Percentiles rank a stretch among this genome's conserved stretches.
Conservation (phyloP, 2,797 vertebrate genomes). For the Tokudaia tokunoshimensis region DNA sequence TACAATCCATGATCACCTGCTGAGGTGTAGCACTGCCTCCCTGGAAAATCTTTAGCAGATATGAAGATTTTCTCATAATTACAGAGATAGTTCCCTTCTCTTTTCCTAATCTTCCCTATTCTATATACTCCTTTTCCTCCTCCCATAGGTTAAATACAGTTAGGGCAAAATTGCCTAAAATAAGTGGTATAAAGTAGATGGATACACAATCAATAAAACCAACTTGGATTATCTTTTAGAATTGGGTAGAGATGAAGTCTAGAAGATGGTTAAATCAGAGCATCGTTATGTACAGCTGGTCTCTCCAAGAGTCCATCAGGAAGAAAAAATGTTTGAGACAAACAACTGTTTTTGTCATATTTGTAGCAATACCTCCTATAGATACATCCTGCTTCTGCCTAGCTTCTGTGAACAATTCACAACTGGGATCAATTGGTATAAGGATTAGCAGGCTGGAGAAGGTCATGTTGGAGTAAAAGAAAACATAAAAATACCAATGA, state of each 20-base stretch:
- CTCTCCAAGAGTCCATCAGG: background rate
- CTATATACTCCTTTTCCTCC: background rate
- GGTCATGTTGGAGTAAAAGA: background rate
- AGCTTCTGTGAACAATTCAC: background rate
- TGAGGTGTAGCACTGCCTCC: background rate
- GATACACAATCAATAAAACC: background rate
- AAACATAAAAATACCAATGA: background rate
- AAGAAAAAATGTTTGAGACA: background rate
- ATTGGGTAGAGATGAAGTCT: background rate
- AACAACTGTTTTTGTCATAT: background rate
- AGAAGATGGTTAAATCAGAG: background rate
- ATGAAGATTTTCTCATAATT: background rate
- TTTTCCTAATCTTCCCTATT: background rate
- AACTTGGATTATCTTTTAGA: background rate
- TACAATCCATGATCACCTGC: background rate
- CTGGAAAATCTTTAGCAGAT: background rate
- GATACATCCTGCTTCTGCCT: background rate
- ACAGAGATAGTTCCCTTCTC: background rate
- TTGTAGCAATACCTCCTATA: background rate
- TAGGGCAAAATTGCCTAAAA: background rate
- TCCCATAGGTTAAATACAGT: background rate
- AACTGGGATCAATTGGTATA: background rate
- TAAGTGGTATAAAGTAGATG: background rate
- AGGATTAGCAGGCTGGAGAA: background rate
- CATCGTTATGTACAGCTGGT: background rate